Percentiles rank a stretch among this genome's conserved stretches.
Evolutionary conservation across 2,888 invertebrate species (phyloP).

Genomic region (Halictus ligatus): DNA sequence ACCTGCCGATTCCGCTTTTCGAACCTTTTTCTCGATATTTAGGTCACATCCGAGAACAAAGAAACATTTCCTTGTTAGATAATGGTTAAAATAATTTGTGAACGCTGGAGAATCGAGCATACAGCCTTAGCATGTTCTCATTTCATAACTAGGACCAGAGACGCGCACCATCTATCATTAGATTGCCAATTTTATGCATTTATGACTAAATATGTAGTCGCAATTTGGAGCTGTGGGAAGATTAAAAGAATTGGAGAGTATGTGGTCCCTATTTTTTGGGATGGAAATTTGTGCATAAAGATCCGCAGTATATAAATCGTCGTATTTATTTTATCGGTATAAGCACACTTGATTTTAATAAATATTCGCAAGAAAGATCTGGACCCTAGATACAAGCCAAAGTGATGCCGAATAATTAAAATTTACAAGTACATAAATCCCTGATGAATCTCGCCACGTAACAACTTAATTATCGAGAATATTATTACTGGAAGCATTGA

Average conservation of each 20-base stretch:
- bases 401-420: not conserved
- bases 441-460: not conserved
- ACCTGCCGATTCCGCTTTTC: constrained; percentile 9
- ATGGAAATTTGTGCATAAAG: too few species aligned
- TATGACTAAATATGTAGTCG: too few species aligned
- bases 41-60: constrained; percentile 22
- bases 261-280: too few species aligned
- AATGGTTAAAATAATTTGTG: not conserved
- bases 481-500: too few species aligned
- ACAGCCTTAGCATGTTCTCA: not conserved
- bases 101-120: not conserved
- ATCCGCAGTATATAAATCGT: too few species aligned
- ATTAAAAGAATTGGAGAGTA: too few species aligned
- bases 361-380: too few species aligned
- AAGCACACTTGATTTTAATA: too few species aligned
- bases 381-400: not conserved
- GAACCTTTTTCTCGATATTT: constrained; percentile 36
- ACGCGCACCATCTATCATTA: not conserved
- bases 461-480: not conserved
- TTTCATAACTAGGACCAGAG: not conserved
- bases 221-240: too few species aligned
- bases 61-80: not conserved
- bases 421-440: not conserved
- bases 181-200: too few species aligned
- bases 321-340: too few species aligned